A percentile compares a stretch with the other conserved stretches of the same genome.
These are phyloP conservation scores for Stictocephala bisonia DNA, from an alignment of 2,888 invertebrate genomes.

Conservation along the genomic window DNA sequence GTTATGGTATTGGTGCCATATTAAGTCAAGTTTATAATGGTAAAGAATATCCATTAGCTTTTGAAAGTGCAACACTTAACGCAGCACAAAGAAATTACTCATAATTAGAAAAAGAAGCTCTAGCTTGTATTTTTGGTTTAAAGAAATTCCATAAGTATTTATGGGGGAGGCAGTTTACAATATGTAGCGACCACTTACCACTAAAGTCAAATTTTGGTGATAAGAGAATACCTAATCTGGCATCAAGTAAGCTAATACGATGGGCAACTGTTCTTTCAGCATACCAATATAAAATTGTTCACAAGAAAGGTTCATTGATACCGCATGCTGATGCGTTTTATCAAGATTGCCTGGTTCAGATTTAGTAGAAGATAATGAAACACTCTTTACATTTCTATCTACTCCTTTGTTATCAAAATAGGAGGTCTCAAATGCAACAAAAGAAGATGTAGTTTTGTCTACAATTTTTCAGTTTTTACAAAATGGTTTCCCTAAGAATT, in stretches of 20 bases:
- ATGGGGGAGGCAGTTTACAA: constrained; percentile 14
- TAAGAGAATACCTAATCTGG: no score
- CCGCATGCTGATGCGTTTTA: constrained; percentile 33
- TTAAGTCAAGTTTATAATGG: no score
- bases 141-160: constrained; percentile 31
- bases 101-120: constrained; percentile 23
- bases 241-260: not conserved
- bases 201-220: no score
- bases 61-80: constrained; percentile 7
- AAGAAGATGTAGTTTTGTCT: not conserved
- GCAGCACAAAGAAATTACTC: constrained; percentile 23
- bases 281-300: no score
- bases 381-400: constrained; percentile 14
- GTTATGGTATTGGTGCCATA: constrained; percentile 15
- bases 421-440: not conserved
- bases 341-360: no score
- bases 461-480: not conserved
- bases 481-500: constrained; percentile 1
- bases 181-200: constrained; percentile 2
- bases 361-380: constrained; percentile 8
- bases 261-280: constrained; percentile 22
- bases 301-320: constrained; percentile 7
- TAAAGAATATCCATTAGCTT: constrained; percentile 22
- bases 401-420: not conserved
- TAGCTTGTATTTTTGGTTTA: constrained; percentile 24